A percentile compares a stretch with the other conserved stretches of the same genome.
phyloP scores from a whole-genome alignment of 2,888 invertebrate genomes.

The Cryptosula pallasiana region DNA sequence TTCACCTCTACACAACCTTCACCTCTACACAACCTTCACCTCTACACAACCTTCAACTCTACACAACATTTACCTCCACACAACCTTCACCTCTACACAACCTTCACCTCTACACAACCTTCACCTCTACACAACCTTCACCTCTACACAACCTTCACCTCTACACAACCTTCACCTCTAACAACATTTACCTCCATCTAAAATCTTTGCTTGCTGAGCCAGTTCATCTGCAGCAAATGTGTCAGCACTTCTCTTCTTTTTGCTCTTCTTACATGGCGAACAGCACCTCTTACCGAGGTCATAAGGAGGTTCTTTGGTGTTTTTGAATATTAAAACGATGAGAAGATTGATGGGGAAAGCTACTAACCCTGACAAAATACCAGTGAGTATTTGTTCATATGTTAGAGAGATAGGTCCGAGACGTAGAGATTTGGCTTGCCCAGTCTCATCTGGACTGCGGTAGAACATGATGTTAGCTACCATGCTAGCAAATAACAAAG shows the following conservation, averaged over 20 bases:
- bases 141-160: too few species aligned
- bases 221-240: constrained; percentile 20
- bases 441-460: not conserved
- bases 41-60: too few species aligned
- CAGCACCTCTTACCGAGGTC: not conserved
- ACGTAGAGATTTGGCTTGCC: constrained; percentile 28
- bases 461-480: constrained; percentile 49
- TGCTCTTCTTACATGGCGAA: not conserved
- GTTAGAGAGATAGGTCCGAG: constrained; percentile 47
- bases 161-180: too few species aligned
- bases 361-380: constrained; percentile 30
- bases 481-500: constrained; percentile 51
- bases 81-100: too few species aligned
- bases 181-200: constrained; percentile 23
- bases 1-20: too few species aligned
- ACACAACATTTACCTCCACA: too few species aligned
- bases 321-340: constrained; percentile 30
- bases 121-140: too few species aligned
- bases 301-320: constrained; percentile 22
- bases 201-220: constrained; percentile 21
- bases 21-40: too few species aligned
- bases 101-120: too few species aligned
- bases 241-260: not conserved
- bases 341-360: constrained; percentile 32
- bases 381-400: constrained; percentile 35